Percentiles rank a stretch among this genome's conserved stretches.
These are phyloP conservation scores for Heteromyza rotundicornis DNA, from an alignment of 2,888 invertebrate genomes.

Conservation along the genomic window DNA sequence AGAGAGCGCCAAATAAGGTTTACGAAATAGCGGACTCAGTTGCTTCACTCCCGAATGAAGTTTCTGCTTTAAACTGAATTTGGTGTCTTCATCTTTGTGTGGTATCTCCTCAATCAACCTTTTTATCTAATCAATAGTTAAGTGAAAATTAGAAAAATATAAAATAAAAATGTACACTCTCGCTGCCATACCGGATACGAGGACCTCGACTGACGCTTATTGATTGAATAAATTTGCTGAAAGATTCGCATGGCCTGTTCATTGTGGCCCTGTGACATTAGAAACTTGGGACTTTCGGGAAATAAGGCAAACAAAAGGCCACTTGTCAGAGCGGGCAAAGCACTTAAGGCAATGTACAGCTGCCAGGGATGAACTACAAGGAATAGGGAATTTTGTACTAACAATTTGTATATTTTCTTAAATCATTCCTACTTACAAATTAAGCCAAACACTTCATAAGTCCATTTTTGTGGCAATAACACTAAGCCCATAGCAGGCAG, in stretches of 20 bases:
- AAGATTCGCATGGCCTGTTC: constrained; percentile 43
- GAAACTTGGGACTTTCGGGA: constrained; percentile 56
- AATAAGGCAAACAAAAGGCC: constrained; percentile 41
- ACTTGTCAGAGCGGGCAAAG: constrained; percentile 40
- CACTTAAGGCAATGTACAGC: constrained; percentile 40
- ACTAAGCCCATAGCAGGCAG: constrained; percentile 75
- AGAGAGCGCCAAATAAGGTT: constrained; percentile 68
- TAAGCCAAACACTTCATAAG: constrained; percentile 58
- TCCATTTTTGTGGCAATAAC: constrained; percentile 69
- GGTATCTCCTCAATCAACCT: constrained; percentile 34
- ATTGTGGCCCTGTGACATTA: constrained; percentile 53
- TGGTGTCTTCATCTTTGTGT: background rate
- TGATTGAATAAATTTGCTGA: constrained; percentile 69
- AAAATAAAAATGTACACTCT: background rate
- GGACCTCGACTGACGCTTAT: constrained; percentile 49
- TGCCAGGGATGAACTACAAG: constrained; percentile 46
- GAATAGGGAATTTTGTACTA: background rate
- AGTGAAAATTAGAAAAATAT: background rate
- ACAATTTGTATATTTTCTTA: constrained; percentile 41
- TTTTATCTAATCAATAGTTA: constrained; percentile 26
- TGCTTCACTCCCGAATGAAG: constrained; percentile 66
- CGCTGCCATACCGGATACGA: background rate
- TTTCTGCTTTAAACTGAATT: background rate
- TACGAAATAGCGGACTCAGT: constrained; percentile 68
- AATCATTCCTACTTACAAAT: constrained; percentile 33